These are phyloP conservation scores for Sturnira hondurensis DNA, from an alignment of 2,113 vertebrate genomes.

Conservation along the genomic window DNA sequence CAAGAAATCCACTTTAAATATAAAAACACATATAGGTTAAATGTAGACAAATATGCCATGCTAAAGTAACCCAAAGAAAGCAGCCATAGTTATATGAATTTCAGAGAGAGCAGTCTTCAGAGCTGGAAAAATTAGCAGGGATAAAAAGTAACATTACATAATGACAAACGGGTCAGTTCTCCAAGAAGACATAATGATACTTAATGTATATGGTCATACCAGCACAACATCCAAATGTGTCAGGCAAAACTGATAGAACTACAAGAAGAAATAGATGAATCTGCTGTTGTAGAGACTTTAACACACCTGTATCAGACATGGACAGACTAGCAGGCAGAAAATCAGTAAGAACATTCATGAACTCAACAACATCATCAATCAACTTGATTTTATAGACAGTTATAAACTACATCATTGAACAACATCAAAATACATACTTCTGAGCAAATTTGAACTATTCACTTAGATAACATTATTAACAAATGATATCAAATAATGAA, in stretches of 20 bases:
- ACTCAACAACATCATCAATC: neutral
- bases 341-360: neutral
- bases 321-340: neutral
- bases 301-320: neutral
- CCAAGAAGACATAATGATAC: neutral
- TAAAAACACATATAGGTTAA: neutral
- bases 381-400: neutral
- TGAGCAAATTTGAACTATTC: neutral
- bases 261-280: neutral
- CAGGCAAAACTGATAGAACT: neutral
- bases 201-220: neutral
- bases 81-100: neutral
- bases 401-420: neutral
- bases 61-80: neutral
- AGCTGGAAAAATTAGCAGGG: neutral
- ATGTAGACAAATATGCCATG: neutral
- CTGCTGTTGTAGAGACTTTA: neutral
- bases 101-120: neutral
- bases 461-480: neutral
- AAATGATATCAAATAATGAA: neutral
- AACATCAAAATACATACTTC: neutral
- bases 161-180: neutral
- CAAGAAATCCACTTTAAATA: neutral
- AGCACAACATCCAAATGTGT: neutral
- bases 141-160: neutral